Percentiles rank a stretch among this genome's conserved stretches.
These are phyloP conservation scores for Vidua macroura DNA, from an alignment of 2,113 vertebrate species.

Conservation along the genomic window DNA sequence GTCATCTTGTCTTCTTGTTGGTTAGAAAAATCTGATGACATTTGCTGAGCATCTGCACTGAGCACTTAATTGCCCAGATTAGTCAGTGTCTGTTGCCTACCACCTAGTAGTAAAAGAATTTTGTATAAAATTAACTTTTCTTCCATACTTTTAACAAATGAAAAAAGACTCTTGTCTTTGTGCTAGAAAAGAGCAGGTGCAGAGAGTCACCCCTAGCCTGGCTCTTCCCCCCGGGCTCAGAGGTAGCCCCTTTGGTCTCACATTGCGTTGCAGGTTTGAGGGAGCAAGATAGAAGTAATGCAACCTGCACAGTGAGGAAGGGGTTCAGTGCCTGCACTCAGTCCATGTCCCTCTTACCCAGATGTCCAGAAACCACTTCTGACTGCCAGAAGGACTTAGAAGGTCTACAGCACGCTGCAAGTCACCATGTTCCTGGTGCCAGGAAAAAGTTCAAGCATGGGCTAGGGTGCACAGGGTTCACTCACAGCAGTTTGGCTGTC, in stretches of 20 bases:
- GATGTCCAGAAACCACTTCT: background rate
- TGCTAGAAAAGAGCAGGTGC: background rate
- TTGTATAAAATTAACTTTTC: background rate
- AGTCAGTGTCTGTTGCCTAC: background rate
- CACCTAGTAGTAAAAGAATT: background rate
- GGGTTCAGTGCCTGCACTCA: background rate
- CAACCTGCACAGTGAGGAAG: background rate
- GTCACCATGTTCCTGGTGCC: background rate
- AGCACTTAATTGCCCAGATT: background rate
- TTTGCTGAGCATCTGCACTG: background rate
- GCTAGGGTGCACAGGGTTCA: accelerated
- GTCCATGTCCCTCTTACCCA: background rate
- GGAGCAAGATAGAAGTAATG: accelerated
- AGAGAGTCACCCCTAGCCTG: background rate
- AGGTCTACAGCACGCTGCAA: background rate
- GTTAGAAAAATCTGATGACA: background rate
- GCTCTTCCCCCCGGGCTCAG: background rate
- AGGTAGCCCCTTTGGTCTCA: background rate
- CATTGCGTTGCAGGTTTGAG: background rate
- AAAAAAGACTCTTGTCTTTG: background rate
- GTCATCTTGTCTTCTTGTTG: background rate
- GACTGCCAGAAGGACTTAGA: background rate
- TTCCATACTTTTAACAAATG: background rate
- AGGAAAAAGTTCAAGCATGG: background rate
- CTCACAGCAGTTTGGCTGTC: background rate